Conservation (phyloP, 2,797 vertebrate species). For the Scomberomorus guttatus region DNA sequence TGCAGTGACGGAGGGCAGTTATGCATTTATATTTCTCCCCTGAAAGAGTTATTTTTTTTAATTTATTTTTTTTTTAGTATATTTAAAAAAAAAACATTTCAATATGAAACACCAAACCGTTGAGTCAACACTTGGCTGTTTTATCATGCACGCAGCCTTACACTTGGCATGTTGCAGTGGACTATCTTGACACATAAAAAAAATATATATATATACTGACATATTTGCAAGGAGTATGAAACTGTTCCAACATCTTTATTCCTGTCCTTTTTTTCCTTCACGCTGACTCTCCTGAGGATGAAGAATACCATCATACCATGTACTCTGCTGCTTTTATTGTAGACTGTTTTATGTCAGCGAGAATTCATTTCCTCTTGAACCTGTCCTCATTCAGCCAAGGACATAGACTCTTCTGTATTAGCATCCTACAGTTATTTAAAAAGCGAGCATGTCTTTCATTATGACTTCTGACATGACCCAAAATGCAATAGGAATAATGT, state of each 20-base stretch:
- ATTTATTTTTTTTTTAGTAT: conserved; percentile 5
- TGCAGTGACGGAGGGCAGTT: conserved; percentile 26
- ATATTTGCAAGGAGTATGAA: conserved; percentile 67
- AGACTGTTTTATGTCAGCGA: conserved; percentile 76
- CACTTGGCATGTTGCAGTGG: conserved; percentile 51
- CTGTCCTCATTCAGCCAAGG: conserved; percentile 84
- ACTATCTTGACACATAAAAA: conserved; percentile 65
- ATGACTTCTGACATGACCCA: conserved; percentile 90
- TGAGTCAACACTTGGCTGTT: conserved; percentile 52
- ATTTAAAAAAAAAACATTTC: conserved; percentile 60
- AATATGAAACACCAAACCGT: conserved; percentile 51
- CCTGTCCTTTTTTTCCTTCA: conserved; percentile 74
- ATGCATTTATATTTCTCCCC: conserved; percentile 48
- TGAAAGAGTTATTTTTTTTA: conserved; percentile 42
- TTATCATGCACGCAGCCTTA: conserved; percentile 54
- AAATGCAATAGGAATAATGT: conserved; percentile 88
- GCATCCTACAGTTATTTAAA: conserved; percentile 87
- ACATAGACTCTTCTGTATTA: conserved; percentile 77
- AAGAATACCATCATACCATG: conserved; percentile 72
- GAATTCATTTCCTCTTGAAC: conserved; percentile 80
- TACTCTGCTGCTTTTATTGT: conserved; percentile 76
- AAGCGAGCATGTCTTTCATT: conserved; percentile 84
- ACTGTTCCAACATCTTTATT: conserved; percentile 75
- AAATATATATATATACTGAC: conserved; percentile 49
- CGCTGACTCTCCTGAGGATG: conserved; percentile 77